Base-by-base conservation (phyloP, 2,888 invertebrate species). In the Galerucella pusilla region DNA sequence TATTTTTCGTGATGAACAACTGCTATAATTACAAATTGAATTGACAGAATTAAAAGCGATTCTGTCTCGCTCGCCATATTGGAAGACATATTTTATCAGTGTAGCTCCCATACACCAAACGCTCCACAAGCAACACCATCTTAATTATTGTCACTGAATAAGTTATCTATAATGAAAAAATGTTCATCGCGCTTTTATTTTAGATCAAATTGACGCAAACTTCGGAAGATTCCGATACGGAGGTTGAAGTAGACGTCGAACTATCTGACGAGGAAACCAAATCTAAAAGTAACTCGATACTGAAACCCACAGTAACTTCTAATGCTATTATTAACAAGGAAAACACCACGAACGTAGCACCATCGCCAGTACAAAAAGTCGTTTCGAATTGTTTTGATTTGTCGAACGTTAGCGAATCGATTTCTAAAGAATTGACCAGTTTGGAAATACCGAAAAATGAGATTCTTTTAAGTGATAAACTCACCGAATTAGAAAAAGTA, bases 201-300 rank as follows among this genome's bases (percentile, higher is more conserved):
- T 77, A 87, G 87, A 83, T 87, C 12, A 87, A 86, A 83, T 85
- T 88, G 66, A 84, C 82, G 75, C 85, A 85, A 70, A 75, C 65
- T 2, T 85, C 86, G 78, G 83, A 85, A 73, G 84, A 85, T 64
- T 84, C 83, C 57, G 84, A 85, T 70, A 83, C 83, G 66, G 92
- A 92, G 80, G 88, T 91, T 79, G 92, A 92, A 74, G 87, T 92
- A 77, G 92, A 92, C 76, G 86, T 91, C 78, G 91, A 91, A 82
- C 90, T 90, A 81, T 89, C 89, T 66, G 87, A 85, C 77, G 89
- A 89, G 59, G 79, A 78, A 61, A 60, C 60, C 52, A 52, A 64
- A 35, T n/a, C 42, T n/a, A 71, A 57, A n/a, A 59, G 20, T 60
- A 42, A 42, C 35, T 42, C 7, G 35, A 5, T 54, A 46, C 46